These are phyloP conservation scores for Caloenas nicobarica DNA, from an alignment of 2,113 vertebrate genomes.

Conservation along the genomic window DNA sequence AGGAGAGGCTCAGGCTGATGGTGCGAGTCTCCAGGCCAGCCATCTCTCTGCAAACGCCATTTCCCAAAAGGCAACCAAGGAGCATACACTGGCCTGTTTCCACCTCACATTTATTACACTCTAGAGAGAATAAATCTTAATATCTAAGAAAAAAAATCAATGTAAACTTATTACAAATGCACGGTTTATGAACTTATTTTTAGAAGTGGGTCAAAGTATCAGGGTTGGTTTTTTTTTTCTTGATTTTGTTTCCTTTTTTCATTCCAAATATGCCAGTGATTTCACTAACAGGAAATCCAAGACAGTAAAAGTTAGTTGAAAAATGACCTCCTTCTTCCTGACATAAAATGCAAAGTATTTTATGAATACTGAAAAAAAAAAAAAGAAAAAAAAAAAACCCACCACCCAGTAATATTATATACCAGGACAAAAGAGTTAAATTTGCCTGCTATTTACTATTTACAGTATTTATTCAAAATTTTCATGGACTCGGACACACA, in stretches of 20 bases:
- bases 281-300: neutral
- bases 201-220: neutral
- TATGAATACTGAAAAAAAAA: neutral
- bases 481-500: neutral
- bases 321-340: neutral
- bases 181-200: neutral
- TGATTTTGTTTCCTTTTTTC: neutral
- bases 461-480: neutral
- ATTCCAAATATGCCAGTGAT: neutral
- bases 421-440: neutral
- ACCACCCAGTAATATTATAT: neutral
- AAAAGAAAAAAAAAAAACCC: neutral
- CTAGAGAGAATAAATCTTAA: neutral
- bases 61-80: neutral
- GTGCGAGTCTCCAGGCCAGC: neutral
- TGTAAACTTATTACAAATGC: neutral
- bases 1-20: neutral
- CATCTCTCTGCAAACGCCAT: neutral
- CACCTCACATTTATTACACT: neutral
- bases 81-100: accelerated
- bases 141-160: neutral
- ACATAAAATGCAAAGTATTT: neutral
- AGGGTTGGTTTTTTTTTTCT: accelerated
- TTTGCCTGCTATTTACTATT: neutral
- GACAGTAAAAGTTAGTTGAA: neutral